Base-by-base conservation (phyloP, 2,888 invertebrate species). In the Orthosia gracilis region DNA sequence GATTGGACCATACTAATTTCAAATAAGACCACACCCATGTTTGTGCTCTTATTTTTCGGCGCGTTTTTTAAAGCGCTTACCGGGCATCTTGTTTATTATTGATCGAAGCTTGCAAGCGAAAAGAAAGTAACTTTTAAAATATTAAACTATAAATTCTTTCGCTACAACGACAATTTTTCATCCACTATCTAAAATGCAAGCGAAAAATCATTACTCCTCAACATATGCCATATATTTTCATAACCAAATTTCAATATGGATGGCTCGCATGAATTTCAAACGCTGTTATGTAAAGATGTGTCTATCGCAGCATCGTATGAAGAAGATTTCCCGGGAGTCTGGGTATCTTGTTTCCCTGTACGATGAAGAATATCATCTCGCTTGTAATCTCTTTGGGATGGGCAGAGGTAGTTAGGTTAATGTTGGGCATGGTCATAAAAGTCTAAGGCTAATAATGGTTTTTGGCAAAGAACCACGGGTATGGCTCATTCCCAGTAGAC, bases 261-360 rank as follows among this genome's bases (percentile, higher is more conserved):
- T 61, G 58, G 47, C 58, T 54, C 58, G 57, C 45, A 74, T 75
- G 68, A 78, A 82, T 82, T 81, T 70, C 65, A 71, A 77, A 73
- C 58, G n/a, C 23, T 82, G 69, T 83, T 79, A 81, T 78, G 72
- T 70, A 71, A 82, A 73, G 71, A 68, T 70, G 62, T 78, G 55
- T 68, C 57, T 76, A 61, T 76, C 65, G 69, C 61, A 17, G 13
- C 64, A 23, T 69, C 78, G 65, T 72, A 73, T 78, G 71, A 26
- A 59, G 40, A 57, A 77, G 79, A 85, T 85, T 83, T 85, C 85
- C 85, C 85, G 61, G 23, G 85, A 76, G 85, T 68, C 76, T 52
- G 61, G 21, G 50, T 71, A 82, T 62, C 71, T 67, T 68, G 79
- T 78, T 74, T 62, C 31, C n/a, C 26, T 45, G 47, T 63, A 62